Conservation (phyloP, 2,797 vertebrate species). For the Bovichtus variegatus region DNA sequence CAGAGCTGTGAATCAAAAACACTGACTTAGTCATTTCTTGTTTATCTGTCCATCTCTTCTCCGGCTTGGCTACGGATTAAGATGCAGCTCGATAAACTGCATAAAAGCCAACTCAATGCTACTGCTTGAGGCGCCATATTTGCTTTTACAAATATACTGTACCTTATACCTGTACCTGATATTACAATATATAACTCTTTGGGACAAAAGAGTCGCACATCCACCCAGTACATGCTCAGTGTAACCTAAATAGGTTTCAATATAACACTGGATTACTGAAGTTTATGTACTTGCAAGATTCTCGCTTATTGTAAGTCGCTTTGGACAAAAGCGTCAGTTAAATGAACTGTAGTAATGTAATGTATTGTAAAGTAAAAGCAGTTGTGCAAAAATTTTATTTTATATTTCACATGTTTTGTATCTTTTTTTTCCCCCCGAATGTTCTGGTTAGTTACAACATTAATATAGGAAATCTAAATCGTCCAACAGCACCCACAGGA, state of each 20-base stretch:
- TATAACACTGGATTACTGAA: too few relatives aligned
- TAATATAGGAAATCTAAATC: background rate
- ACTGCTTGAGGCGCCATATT: background rate
- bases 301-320: too few relatives aligned
- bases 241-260: background rate
- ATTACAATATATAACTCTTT: background rate
- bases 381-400: background rate
- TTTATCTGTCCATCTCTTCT: slow-evolving; percentile 1
- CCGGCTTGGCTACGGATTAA: slow-evolving; percentile 2
- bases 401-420: background rate
- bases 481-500: background rate
- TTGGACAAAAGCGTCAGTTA: too few relatives aligned
- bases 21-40: background rate
- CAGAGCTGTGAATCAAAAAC: background rate
- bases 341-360: too few relatives aligned
- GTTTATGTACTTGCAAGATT: too few relatives aligned
- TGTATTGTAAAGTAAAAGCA: too few relatives aligned
- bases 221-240: background rate
- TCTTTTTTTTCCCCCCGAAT: background rate
- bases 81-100: slow-evolving; percentile 12
- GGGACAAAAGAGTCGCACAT: background rate
- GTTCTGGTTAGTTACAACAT: background rate
- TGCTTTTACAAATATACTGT: background rate
- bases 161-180: too few relatives aligned
- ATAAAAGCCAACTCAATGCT: slow-evolving; percentile 1